Conservation (phyloP, 2,797 vertebrate species). For the Tragelaphus oryx region DNA sequence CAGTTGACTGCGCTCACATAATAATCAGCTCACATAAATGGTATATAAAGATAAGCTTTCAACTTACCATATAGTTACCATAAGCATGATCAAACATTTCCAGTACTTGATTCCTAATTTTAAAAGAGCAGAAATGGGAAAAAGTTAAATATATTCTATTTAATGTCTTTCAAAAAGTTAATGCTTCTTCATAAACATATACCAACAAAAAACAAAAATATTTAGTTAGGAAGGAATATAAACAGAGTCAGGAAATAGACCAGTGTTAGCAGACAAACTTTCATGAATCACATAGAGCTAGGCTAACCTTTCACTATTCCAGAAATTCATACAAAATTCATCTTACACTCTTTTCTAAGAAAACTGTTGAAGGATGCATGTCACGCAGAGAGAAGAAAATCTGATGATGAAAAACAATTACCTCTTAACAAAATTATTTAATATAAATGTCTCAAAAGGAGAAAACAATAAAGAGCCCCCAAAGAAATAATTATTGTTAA, state of each 20-base stretch:
- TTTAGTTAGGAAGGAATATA: background rate
- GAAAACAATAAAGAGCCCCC: background rate
- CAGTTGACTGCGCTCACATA: too few species aligned
- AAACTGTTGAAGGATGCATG: conserved; percentile 16
- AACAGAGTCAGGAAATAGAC: background rate
- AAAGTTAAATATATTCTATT: conserved; percentile 31
- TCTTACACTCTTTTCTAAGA: background rate
- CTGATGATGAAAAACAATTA: conserved; percentile 18
- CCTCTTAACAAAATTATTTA: conserved; percentile 16
- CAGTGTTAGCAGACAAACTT: background rate
- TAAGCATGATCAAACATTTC: conserved; percentile 99
- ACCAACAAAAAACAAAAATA: conserved; percentile 5
- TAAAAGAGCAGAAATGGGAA: conserved; percentile 62
- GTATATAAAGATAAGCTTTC: too few species aligned
- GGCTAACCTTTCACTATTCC: background rate
- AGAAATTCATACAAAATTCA: conserved; percentile 10
- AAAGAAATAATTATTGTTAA: background rate
- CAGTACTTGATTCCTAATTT: conserved; percentile 93
- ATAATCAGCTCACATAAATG: too few species aligned
- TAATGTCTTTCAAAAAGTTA: conserved; percentile 36
- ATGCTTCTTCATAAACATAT: conserved; percentile 27
- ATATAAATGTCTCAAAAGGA: background rate
- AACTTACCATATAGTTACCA: conserved; percentile 98
- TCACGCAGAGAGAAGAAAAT: background rate
- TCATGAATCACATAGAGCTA: background rate